Evolutionary conservation across 1,140 invertebrate genomes (phyloP).

Genomic region (Hirudo medicinalis): DNA sequence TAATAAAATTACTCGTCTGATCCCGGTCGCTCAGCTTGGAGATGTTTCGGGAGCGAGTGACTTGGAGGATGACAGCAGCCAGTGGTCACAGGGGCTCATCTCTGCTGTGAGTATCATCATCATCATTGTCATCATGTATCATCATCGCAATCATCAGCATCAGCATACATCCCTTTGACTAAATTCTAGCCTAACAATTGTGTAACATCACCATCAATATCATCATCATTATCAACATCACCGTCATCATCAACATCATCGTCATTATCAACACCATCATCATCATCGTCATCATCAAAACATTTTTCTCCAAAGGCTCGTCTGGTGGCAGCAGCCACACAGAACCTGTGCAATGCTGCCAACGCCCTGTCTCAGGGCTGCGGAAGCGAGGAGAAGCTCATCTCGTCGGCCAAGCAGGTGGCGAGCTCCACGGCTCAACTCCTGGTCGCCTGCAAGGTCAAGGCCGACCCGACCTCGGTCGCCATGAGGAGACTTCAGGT

Average conservation of each 20-base stretch:
- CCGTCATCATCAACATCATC: too few species aligned
- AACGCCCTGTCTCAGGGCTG: conserved; percentile 89
- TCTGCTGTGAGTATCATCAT: conserved; percentile 53
- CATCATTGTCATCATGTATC: too few species aligned
- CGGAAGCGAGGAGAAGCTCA: conserved; percentile 84
- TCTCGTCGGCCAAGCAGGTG: conserved; percentile 88
- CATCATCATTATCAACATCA: too few species aligned
- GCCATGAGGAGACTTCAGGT: conserved; percentile 73
- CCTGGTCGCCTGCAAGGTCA: conserved; percentile 92
- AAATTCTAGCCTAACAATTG: too few species aligned
- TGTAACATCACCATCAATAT: too few species aligned
- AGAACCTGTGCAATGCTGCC: conserved; percentile 89
- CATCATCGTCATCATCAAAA: too few species aligned
- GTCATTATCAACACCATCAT: too few species aligned
- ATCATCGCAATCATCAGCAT: too few species aligned
- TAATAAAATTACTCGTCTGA: too few species aligned
- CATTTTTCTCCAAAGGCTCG: conserved; percentile 48
- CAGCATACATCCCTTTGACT: too few species aligned
- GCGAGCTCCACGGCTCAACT: conserved; percentile 91
- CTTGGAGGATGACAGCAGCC: conserved; percentile 65
- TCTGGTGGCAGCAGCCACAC: conserved; percentile 88
- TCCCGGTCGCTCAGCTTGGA: not conserved
- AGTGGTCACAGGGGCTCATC: conserved; percentile 95
- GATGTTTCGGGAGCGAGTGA: conserved; percentile 27
- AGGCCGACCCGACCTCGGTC: conserved; percentile 85